Base-by-base conservation (phyloP, 2,797 vertebrate genomes). In the Enoplosus armatus region DNA sequence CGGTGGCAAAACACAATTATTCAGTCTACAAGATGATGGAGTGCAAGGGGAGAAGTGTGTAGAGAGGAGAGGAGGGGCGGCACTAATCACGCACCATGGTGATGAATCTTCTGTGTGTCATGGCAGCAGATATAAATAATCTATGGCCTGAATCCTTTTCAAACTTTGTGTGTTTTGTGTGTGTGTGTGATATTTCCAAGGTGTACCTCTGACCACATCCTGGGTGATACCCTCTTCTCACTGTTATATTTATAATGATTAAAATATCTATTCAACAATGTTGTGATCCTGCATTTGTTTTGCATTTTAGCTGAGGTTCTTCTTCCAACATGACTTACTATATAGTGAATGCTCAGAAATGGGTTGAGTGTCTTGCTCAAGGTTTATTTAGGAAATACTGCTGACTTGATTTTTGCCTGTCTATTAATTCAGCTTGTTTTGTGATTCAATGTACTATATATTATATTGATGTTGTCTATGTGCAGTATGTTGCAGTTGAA, bases 1-100 rank as follows among this genome's bases (percentile, higher is more conserved):
- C 33, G 50, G 74, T 68, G 77, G 85, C 80, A 87, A 90, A 92
- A 87, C 89, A 80, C 88, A 90, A 93, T 94, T 89, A 93, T 85
- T 90, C 88, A 85, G 72, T 76, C 67, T 53, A 45, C 62, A 66
- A 80, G 77, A 90, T 93, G 90, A 94, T 91, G 76, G 79, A 91
- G 82, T 84, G 87, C 56, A 72, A 71, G 81, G 27, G 47, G 61
- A 85, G 77, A 75, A 64, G 43, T 79, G 63, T 82, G 84, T 51
- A 43, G 48, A 79, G 77, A 72, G 69, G 64, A 75, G 55, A 50
- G 81, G 78, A 78, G 82, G 53, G 80, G 74, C 77, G 81, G 77
- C 66, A 85, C 84, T 90, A 88, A 92, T 92, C 86, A 87, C 31
- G 50, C 61, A 67, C 51, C 56, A 55, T 71, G 72, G 89, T 84